Base-by-base conservation (phyloP, 2,888 invertebrate genomes). In the Ellobium chinense region DNA sequence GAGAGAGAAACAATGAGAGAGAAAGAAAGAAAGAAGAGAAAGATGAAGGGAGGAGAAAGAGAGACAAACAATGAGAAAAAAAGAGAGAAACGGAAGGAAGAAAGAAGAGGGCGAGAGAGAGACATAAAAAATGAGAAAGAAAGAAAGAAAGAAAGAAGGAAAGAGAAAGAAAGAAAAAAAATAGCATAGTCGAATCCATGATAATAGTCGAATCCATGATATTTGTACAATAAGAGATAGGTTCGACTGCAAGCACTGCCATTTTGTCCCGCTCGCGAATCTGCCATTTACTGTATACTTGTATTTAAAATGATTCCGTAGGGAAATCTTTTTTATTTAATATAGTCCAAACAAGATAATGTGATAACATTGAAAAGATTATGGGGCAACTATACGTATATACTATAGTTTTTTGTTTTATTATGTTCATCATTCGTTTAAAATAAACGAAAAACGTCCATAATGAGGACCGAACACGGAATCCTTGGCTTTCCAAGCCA, bases 81-180 rank as follows among this genome's bases (percentile, higher is more conserved):
- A 46, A 18, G 46, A 46, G 18, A 46, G 46, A 46, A 18, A 46
- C 46, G 18, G 9, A 46, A 7, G 18, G 46, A 46, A 7, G 18
- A 18, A 46, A 7, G 18, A 46, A 12, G 46, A 46, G 46, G 18
- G 46, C 9, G 46, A 18, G 46, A 46, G 46, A 18, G 46, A 18
- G 18, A 18, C 9, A 46, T 7, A 46, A 18, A 46, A 18, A 46
- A 7, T 12, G 46, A 46, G 46, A 46, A 46, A 46, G 46, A 46
- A 18, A 46, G 46, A 18, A 7, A 46, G 46, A 46, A 18, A 46
- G 46, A 18, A 18, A 46, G 46, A 46, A 46, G 18, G 7, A 46
- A 46, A 65, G 65, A 65, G 65, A 65, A 18, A 29, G 65, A 65
- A 12, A 65, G 65, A 65, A 18, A 29, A 29, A 65, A 29, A 29